phyloP scores from a whole-genome alignment of 2,888 invertebrate species.

The Rhingia campestris region DNA sequence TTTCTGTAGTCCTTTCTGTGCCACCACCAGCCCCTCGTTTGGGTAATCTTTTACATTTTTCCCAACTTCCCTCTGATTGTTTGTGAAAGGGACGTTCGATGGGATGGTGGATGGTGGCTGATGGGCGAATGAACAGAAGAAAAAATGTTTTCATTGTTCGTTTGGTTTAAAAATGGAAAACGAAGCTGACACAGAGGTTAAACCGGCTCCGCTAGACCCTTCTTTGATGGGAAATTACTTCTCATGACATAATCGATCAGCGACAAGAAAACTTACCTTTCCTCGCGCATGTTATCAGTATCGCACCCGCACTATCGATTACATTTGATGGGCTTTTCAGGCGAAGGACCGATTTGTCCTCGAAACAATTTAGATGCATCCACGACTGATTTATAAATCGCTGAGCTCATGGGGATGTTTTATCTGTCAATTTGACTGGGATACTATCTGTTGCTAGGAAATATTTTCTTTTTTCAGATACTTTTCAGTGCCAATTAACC shows the following conservation, averaged over 20 bases:
- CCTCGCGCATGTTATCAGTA: constrained; percentile 38
- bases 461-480: constrained; percentile 20
- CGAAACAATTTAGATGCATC: constrained; percentile 72
- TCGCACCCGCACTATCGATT: constrained; percentile 47
- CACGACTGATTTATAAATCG: constrained; percentile 63
- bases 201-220: constrained; percentile 53
- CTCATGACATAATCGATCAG: constrained; percentile 72
- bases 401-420: constrained; percentile 41
- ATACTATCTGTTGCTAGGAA: constrained; percentile 15
- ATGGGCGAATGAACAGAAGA: background rate
- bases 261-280: constrained; percentile 64
- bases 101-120: background rate
- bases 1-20: constrained; percentile 11
- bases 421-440: constrained; percentile 41
- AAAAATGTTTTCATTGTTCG: constrained; percentile 69
- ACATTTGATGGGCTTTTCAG: constrained; percentile 44
- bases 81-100: background rate
- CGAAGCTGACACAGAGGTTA: constrained; percentile 71
- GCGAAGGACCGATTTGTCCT: constrained; percentile 54
- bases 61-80: constrained; percentile 65
- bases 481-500: constrained; percentile 69
- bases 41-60: constrained; percentile 66
- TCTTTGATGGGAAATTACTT: constrained; percentile 51
- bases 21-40: constrained; percentile 8
- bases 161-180: constrained; percentile 61